Conservation (phyloP, 1,140 invertebrate genomes). For the Capitella teleta region DNA sequence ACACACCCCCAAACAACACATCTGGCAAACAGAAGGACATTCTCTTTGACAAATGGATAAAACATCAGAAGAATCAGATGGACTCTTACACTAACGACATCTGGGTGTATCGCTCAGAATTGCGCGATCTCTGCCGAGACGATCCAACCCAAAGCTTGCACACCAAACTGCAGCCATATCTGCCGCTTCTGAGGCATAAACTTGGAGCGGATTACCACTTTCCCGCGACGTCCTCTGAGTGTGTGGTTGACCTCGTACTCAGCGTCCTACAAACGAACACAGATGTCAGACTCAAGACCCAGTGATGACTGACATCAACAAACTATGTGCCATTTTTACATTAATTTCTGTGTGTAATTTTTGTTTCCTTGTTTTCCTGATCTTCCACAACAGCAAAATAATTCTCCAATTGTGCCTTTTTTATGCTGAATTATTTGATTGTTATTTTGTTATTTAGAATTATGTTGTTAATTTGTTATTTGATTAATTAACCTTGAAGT, state of each 20-base stretch:
- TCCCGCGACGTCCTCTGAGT: slow-evolving; percentile 2
- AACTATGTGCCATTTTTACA: no score
- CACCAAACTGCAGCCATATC: slow-evolving; percentile 8
- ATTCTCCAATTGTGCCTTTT: no score
- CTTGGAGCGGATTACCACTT: slow-evolving; percentile 9
- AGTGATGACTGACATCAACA: no score
- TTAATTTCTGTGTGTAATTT: no score
- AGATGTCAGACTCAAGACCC: no score
- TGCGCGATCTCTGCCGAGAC: neutral
- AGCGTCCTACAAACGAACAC: no score
- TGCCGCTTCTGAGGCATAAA: neutral
- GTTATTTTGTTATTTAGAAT: no score
- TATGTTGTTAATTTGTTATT: no score
- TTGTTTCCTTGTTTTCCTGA: no score
- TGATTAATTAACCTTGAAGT: no score
- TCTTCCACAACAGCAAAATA: no score
- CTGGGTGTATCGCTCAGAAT: neutral
- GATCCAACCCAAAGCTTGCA: slow-evolving; percentile 11
- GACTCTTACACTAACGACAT: neutral
- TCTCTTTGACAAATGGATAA: neutral
- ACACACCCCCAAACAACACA: neutral
- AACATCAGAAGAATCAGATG: neutral
- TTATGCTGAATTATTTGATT: no score
- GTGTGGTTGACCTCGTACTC: slow-evolving; percentile 14
- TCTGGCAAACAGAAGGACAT: neutral